These are phyloP conservation scores for Corynorhinus townsendii DNA, from an alignment of 2,113 vertebrate genomes.

Conservation along the genomic window DNA sequence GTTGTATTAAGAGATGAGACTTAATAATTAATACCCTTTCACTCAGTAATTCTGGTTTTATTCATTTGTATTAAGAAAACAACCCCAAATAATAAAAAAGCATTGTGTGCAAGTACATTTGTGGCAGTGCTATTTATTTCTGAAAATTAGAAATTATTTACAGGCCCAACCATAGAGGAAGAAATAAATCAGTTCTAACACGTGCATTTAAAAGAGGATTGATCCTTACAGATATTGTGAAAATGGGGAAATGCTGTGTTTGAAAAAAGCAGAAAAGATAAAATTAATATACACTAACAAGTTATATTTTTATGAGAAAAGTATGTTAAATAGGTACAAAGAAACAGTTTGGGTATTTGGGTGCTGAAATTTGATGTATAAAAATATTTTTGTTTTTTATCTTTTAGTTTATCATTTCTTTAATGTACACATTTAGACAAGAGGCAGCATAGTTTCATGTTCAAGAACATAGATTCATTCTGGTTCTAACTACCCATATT, in stretches of 20 bases:
- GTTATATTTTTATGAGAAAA: neutral
- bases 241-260: neutral
- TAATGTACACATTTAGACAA: neutral
- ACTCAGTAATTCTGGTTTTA: neutral
- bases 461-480: conserved; percentile 9
- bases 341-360: neutral
- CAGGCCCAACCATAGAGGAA: neutral
- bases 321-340: neutral
- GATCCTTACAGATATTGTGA: neutral
- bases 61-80: neutral
- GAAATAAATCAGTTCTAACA: neutral
- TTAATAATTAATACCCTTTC: neutral
- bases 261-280: conserved; percentile 1
- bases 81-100: neutral
- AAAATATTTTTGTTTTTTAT: neutral
- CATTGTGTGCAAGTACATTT: neutral
- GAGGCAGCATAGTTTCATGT: neutral
- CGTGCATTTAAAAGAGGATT: neutral
- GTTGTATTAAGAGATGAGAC: neutral
- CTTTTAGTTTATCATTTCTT: neutral
- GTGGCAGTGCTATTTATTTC: neutral
- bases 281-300: neutral
- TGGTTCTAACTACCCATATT: neutral
- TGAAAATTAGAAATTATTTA: conserved; percentile 28
- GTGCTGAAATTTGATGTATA: neutral